A percentile compares a stretch with the other conserved stretches of the same genome.
phyloP scores from a whole-genome alignment of 2,113 vertebrate species.

The Bos taurus region ARS-UCD2.0 NC_037339.1:15680501-15681000 shows the following conservation, averaged over 20 bases:
- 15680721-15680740: not conserved
- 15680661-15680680: not conserved
- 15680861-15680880: slow-evolving; percentile 7
- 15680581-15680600: not conserved
- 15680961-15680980: not conserved
- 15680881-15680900: not conserved
- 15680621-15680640: not conserved
- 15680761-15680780: not conserved
- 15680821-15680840: not conserved
- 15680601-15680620: not conserved
- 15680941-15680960: not conserved
- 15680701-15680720: not conserved
- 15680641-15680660: not conserved
- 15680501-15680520: not conserved
- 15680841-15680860: slow-evolving; percentile 31
- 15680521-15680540: not conserved
- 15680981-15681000: not conserved
- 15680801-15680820: not conserved
- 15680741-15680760: not conserved
- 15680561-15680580: not conserved
- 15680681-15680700: not conserved
- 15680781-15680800: not conserved
- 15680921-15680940: not conserved
- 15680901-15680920: slow-evolving; percentile 22
- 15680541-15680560: not conserved